Percentiles rank a stretch among this genome's conserved stretches.
phyloP scores from a whole-genome alignment of 2,797 vertebrate species.

The Paramormyrops hopkinsi region DNA sequence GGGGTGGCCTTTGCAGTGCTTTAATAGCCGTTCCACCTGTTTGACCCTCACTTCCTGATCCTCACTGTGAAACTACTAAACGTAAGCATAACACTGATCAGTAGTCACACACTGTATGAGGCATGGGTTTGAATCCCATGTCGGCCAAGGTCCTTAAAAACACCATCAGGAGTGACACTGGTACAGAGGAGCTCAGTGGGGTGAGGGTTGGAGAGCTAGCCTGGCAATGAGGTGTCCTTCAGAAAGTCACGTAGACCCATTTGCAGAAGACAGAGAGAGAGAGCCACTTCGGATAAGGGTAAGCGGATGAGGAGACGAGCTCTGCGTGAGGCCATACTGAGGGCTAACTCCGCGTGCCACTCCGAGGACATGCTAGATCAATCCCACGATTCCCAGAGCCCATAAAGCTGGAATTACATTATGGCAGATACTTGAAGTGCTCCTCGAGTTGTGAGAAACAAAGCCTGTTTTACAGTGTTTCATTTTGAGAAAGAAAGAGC shows the following conservation, averaged over 20 bases:
- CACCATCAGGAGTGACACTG: background rate
- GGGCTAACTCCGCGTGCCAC: background rate
- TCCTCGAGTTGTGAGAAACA: slow-evolving; percentile 13
- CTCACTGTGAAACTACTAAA: background rate
- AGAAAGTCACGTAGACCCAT: background rate
- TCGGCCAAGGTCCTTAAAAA: background rate
- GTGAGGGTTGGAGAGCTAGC: background rate
- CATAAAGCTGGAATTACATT: background rate
- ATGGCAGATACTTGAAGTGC: background rate
- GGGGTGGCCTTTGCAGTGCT: background rate
- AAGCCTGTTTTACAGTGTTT: slow-evolving; percentile 18
- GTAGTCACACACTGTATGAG: background rate
- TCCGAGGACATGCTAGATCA: background rate
- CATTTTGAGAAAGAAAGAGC: slow-evolving; percentile 13
- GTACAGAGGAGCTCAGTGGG: background rate
- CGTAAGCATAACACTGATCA: background rate
- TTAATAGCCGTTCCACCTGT: background rate
- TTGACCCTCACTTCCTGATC: background rate
- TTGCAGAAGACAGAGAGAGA: background rate
- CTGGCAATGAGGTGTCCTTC: background rate
- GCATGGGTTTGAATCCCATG: background rate
- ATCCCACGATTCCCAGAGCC: background rate
- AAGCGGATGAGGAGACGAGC: background rate
- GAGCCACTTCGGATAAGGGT: background rate
- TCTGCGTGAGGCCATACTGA: background rate